These are phyloP conservation scores for Rhingia campestris DNA, from an alignment of 2,888 invertebrate species.

Conservation along the genomic window DNA sequence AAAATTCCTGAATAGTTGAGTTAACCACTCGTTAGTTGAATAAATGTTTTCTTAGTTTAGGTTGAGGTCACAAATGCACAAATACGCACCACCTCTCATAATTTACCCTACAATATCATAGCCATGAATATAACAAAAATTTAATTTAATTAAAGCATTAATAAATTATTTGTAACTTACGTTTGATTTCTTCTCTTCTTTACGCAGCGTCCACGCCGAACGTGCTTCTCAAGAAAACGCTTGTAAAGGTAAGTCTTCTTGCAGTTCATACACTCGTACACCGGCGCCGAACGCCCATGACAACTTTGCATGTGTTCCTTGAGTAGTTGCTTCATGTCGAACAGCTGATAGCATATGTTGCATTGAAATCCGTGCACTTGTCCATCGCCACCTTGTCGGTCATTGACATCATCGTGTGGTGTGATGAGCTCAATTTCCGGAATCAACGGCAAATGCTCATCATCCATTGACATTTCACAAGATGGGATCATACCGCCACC, in stretches of 20 bases:
- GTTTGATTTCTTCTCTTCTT: slow-evolving; percentile 82
- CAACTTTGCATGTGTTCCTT: slow-evolving; percentile 82
- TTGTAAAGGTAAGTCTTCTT: slow-evolving; percentile 82
- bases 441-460: slow-evolving; percentile 81
- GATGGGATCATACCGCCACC: slow-evolving; percentile 10
- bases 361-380: slow-evolving; percentile 80
- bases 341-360: slow-evolving; percentile 80
- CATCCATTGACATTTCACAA: slow-evolving; percentile 75
- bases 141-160: neutral
- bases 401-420: slow-evolving; percentile 79
- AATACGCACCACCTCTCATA: neutral
- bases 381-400: slow-evolving; percentile 20
- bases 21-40: no score
- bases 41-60: no score
- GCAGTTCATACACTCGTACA: slow-evolving; percentile 82
- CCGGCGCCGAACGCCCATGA: slow-evolving; percentile 81
- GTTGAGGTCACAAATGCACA: neutral
- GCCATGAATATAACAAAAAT: neutral
- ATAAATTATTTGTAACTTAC: slow-evolving; percentile 76
- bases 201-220: slow-evolving; percentile 82
- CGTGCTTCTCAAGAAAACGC: slow-evolving; percentile 82
- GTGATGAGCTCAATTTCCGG: slow-evolving; percentile 82
- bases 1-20: no score
- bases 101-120: neutral
- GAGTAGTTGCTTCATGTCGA: slow-evolving; percentile 81